Percentiles rank a stretch among this genome's conserved stretches.
Evolutionary conservation across 2,797 vertebrate genomes (phyloP).

Genomic region (Microtus californicus): DNA sequence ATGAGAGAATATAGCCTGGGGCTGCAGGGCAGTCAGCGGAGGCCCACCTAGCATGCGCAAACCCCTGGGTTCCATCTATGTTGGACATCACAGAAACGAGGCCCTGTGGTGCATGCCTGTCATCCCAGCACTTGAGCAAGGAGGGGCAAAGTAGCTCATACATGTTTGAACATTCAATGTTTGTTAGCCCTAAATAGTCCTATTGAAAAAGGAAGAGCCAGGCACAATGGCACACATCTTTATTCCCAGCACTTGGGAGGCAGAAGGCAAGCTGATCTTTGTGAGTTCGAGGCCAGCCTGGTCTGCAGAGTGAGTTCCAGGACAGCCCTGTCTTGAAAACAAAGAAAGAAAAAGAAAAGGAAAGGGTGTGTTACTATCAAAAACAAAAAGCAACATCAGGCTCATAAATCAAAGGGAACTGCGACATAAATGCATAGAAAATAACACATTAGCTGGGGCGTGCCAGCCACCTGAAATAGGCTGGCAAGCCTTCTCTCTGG

Average conservation of each 20-base stretch:
- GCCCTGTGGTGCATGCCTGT: no score
- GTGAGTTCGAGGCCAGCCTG: background rate
- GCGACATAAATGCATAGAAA: background rate
- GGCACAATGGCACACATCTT: background rate
- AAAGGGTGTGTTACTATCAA: background rate
- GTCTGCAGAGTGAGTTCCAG: background rate
- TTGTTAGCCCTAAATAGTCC: background rate
- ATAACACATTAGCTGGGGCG: background rate
- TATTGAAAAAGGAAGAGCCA: background rate
- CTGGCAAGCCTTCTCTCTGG: background rate
- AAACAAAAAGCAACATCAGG: constrained; percentile 13
- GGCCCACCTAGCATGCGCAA: background rate
- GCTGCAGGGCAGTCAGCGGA: no score
- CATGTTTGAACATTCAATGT: no score
- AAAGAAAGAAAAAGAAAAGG: no score
- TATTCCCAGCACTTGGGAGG: background rate
- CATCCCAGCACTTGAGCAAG: background rate
- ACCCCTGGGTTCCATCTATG: background rate
- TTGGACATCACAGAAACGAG: background rate
- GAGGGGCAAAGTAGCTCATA: background rate
- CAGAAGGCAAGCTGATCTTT: background rate
- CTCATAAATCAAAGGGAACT: background rate
- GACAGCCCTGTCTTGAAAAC: background rate
- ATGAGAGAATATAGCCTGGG: background rate
- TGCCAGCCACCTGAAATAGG: background rate